Base-by-base conservation (phyloP, 2,797 vertebrate genomes). In the Chromobotia macracanthus region DNA sequence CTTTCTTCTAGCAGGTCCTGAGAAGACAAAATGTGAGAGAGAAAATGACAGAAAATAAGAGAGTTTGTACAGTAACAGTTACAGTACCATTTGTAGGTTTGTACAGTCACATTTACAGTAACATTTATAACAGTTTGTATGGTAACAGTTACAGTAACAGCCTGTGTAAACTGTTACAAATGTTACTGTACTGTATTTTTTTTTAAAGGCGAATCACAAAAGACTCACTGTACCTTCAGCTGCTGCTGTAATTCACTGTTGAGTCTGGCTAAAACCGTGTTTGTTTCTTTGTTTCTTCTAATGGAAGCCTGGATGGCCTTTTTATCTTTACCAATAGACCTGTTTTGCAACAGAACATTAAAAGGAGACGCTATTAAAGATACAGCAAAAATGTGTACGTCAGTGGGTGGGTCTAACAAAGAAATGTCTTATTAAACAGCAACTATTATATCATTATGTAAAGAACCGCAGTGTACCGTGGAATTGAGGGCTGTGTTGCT, bases 291-390 rank as follows among this genome's bases (percentile, higher is more conserved):
- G 90, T 99, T 99, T 89, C 97, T 96, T 92, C 98, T 95, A 90
- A 99, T 99, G 64, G 97, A 99, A 83, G 98, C 98, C 90, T 99
- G 98, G 90, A 99, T 99, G 19, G 97, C 93, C 87, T 99, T 99
- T 87, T 99, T 99, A 89, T 99, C 97, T 84, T 99, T 99, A 84
- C 97, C 98, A 83, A 96, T 88, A 63, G 97, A 99, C 90, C 98
- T 99, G 90, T 89, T 83, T 48, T 21, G 9, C 63, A 64, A 51
- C 85, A 88, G 18, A 87, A 64, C 91, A 75, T 46, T 16, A 13
- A 64, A 28, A 66, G 46, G 15, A 66, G 19, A 19, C 0, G 7
- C 4, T 44, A 15, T 18, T 19, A 53, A 38, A 12, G 23, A 28
- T 28, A 63, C 15, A 53, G 8, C n/a, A 79, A 55, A n/a, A 69